These are phyloP conservation scores for Formica aserva DNA, from an alignment of 2,888 invertebrate genomes.

Conservation along the genomic window DNA sequence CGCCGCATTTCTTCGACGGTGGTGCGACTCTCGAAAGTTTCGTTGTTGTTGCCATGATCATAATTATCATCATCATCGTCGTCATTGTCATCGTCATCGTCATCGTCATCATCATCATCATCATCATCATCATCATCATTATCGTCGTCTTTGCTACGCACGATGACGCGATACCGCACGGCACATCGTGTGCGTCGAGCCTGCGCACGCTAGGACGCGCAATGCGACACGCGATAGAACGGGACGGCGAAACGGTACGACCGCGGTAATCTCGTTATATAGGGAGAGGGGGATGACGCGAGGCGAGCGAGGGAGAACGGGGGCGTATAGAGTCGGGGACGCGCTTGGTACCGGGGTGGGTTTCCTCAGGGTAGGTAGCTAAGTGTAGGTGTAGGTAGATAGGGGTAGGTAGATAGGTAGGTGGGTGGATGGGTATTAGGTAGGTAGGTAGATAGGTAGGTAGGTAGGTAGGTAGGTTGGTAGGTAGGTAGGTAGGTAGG, in stretches of 20 bases:
- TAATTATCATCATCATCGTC: no score
- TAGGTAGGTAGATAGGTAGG: not conserved
- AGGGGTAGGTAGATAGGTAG: not conserved
- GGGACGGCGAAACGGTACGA: slow-evolving; percentile 72
- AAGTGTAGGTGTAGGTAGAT: not conserved
- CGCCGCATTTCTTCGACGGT: slow-evolving; percentile 31
- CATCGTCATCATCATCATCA: not conserved
- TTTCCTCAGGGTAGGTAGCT: slow-evolving; percentile 34
- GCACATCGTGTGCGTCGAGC: slow-evolving; percentile 72
- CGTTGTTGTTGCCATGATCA: not conserved
- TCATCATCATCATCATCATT: no score
- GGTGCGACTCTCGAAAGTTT: slow-evolving; percentile 60
- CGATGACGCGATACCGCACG: slow-evolving; percentile 10
- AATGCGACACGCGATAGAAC: slow-evolving; percentile 84
- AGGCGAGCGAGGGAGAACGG: slow-evolving; percentile 45
- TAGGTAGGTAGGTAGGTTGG: not conserved
- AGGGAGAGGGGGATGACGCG: slow-evolving; percentile 41
- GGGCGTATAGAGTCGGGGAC: slow-evolving; percentile 40
- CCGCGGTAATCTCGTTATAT: slow-evolving; percentile 80
- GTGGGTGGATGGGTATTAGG: not conserved
- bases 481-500: not conserved
- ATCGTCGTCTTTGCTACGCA: slow-evolving; percentile 27
- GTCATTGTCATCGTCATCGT: not conserved
- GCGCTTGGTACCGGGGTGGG: slow-evolving; percentile 34
- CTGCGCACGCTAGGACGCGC: slow-evolving; percentile 83